These are phyloP conservation scores for Leuctra nigra DNA, from an alignment of 2,888 invertebrate species.

Conservation along the genomic window DNA sequence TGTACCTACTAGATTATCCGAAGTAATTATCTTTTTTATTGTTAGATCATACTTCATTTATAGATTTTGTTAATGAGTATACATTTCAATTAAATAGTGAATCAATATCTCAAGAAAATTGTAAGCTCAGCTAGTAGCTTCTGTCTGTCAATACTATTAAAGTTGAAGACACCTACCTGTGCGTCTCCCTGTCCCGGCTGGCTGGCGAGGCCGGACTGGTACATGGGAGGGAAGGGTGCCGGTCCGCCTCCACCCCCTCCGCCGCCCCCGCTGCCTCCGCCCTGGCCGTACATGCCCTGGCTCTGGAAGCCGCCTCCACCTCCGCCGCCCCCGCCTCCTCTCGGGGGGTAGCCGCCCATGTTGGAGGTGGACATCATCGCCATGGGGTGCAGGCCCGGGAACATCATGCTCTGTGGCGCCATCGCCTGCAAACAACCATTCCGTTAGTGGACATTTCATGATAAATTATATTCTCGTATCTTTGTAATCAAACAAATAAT, in stretches of 20 bases:
- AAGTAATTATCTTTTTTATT: too few relatives aligned
- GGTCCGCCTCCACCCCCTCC: slow-evolving; percentile 43
- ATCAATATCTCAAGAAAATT: too few relatives aligned
- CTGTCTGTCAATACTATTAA: too few relatives aligned
- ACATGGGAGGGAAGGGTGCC: slow-evolving; percentile 56
- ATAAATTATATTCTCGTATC: too few relatives aligned
- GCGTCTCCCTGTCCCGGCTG: slow-evolving; percentile 41
- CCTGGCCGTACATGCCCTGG: slow-evolving; percentile 29
- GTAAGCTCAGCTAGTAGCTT: too few relatives aligned
- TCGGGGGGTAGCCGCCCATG: slow-evolving; percentile 60
- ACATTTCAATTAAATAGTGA: too few relatives aligned
- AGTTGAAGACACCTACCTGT: too few relatives aligned
- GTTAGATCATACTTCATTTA: too few relatives aligned
- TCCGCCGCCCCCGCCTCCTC: slow-evolving; percentile 46
- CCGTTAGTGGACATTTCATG: too few relatives aligned
- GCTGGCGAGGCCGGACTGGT: slow-evolving; percentile 50
- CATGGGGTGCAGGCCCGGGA: slow-evolving; percentile 91
- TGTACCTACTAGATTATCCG: too few relatives aligned
- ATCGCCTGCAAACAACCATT: slow-evolving; percentile 12
- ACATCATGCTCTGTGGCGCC: slow-evolving; percentile 83
- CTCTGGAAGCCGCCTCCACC: slow-evolving; percentile 54
- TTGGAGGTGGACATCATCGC: slow-evolving; percentile 90
- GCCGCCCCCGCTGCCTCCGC: slow-evolving; percentile 36
- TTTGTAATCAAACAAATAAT: too few relatives aligned
- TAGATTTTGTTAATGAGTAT: too few relatives aligned